phyloP scores from a whole-genome alignment of 2,888 invertebrate genomes.

The Netelia fuscicornis region DNA sequence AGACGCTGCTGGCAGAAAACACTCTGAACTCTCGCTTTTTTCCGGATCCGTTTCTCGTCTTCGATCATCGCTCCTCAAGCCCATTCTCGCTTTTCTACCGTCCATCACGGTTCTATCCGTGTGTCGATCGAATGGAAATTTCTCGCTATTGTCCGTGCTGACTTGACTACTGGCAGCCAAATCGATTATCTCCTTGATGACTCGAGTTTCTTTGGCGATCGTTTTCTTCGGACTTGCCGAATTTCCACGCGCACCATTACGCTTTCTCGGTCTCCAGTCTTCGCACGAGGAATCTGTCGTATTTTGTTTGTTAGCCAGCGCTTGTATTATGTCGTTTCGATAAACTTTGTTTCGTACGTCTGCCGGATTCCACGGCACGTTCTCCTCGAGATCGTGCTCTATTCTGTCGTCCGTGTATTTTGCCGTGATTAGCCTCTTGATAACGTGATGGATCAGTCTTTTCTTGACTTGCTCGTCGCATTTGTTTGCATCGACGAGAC shows the following conservation, averaged over 20 bases:
- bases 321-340: constrained; percentile 80
- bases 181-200: constrained; percentile 74
- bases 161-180: constrained; percentile 61
- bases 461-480: constrained; percentile 88
- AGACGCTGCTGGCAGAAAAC: constrained; percentile 80
- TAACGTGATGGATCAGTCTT: constrained; percentile 88
- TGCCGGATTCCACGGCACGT: constrained; percentile 84
- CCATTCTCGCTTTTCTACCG: constrained; percentile 82
- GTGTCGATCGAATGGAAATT: constrained; percentile 80
- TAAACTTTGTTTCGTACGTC: constrained; percentile 82
- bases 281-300: constrained; percentile 80
- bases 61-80: constrained; percentile 80
- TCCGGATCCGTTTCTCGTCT: constrained; percentile 75
- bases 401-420: constrained; percentile 87
- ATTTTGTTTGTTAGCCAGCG: constrained; percentile 79
- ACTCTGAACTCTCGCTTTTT: constrained; percentile 83
- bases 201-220: constrained; percentile 68
- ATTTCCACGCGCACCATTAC: constrained; percentile 63
- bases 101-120: constrained; percentile 81
- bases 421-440: constrained; percentile 87
- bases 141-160: constrained; percentile 77
- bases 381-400: constrained; percentile 81
- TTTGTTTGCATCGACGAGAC: constrained; percentile 87
- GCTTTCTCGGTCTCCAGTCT: constrained; percentile 78
- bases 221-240: constrained; percentile 70